phyloP scores from a whole-genome alignment of 2,113 vertebrate species.

The Xenopus borealis region DNA sequence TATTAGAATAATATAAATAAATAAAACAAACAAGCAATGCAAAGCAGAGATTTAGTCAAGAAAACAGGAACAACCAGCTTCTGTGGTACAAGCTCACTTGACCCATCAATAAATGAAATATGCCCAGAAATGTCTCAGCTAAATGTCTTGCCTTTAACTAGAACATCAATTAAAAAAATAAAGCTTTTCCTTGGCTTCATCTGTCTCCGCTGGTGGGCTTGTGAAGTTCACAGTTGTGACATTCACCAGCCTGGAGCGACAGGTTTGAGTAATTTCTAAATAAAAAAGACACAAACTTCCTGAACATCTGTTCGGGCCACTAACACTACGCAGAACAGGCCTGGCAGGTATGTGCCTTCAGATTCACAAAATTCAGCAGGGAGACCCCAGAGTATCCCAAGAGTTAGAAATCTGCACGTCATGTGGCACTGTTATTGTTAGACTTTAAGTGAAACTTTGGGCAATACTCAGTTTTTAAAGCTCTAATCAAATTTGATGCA shows the following conservation, averaged over 20 bases:
- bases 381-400: background rate
- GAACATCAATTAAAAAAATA: constrained; percentile 8
- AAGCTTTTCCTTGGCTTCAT: constrained; percentile 4
- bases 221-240: constrained; percentile 32
- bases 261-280: constrained; percentile 40
- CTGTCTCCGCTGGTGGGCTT: constrained; percentile 41
- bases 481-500: too few species aligned
- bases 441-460: too few species aligned
- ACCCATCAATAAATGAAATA: too few species aligned
- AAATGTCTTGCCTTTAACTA: background rate
- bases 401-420: background rate
- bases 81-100: too few species aligned
- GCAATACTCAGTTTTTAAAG: too few species aligned
- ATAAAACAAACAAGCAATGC: too few species aligned
- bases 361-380: background rate
- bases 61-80: too few species aligned
- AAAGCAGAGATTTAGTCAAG: too few species aligned
- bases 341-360: constrained; percentile 6
- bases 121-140: too few species aligned
- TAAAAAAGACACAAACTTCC: constrained; percentile 30
- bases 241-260: constrained; percentile 42
- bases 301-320: constrained; percentile 41
- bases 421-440: background rate
- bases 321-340: constrained; percentile 4
- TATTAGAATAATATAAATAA: too few species aligned